Percentiles rank a stretch among this genome's conserved stretches.
These are phyloP conservation scores for Hirtodrosophila duncani DNA, from an alignment of 2,888 invertebrate species.

Conservation along the genomic window DNA sequence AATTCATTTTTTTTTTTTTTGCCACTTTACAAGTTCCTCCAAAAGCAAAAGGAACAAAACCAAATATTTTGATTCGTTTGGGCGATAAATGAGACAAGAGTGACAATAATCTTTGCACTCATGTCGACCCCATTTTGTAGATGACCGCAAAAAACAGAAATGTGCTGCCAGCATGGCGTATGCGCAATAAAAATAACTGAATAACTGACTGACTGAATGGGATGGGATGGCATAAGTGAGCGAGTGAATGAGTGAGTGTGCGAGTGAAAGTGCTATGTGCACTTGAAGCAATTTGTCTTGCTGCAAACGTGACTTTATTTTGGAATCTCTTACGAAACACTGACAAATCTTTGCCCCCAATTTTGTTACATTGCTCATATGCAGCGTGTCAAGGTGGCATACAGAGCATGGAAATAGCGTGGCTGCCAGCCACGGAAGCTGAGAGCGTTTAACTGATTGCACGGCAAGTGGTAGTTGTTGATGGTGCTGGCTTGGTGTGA, in stretches of 20 bases:
- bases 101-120: constrained; percentile 17
- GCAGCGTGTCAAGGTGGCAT: constrained; percentile 56
- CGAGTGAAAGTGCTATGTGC: constrained; percentile 44
- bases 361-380: constrained; percentile 50
- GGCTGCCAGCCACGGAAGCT: constrained; percentile 13
- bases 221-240: constrained; percentile 5
- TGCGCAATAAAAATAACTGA: constrained; percentile 71
- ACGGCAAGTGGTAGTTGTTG: constrained; percentile 36
- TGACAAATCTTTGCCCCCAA: constrained; percentile 13
- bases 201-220: constrained; percentile 29
- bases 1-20: no score
- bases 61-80: constrained; percentile 19
- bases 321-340: constrained; percentile 24
- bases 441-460: constrained; percentile 56
- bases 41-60: constrained; percentile 1
- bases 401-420: not conserved
- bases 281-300: constrained; percentile 67
- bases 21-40: no score
- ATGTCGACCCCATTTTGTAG: constrained; percentile 38
- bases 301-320: constrained; percentile 62
- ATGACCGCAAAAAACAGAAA: constrained; percentile 53
- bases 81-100: constrained; percentile 5
- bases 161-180: constrained; percentile 54
- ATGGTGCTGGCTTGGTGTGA: constrained; percentile 40
- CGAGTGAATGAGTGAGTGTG: constrained; percentile 3